Evolutionary conservation across 2,888 invertebrate genomes (phyloP), one percentile per base, ranked within the genome.

Genomic region (Trichacis sp.): DNA sequence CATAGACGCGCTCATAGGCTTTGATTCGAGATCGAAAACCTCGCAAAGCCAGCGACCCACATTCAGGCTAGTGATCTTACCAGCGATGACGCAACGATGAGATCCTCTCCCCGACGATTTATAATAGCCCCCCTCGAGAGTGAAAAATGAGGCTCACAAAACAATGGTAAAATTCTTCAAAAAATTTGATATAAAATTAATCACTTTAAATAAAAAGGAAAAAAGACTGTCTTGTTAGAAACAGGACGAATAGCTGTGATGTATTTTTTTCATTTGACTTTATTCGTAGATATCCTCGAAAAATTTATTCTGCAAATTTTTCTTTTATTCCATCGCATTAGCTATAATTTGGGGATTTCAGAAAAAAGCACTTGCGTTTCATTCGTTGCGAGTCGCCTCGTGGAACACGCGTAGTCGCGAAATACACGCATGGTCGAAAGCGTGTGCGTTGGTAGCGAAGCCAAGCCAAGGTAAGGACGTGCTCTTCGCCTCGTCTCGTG

Each of bases 51-150:
- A 62, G 64, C 80, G 81, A 81, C 81, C 81, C 73, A 81, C 77
- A 79, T 82, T 75, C 76, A 77, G 81, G 79, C 77, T 76, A 74
- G 73, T 76, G 75, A 76, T 76, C 78, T 76, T 75, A 67, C 71
- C 70, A 46, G 66, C 72, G 76, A 77, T 82, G 82, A 82, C 81
- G 80, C 77, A 82, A 82, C 72, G 64, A 64, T 56, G 62, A 61
- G 58, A 67, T 69, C 64, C 64, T 67, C 64, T 71, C 62, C 57
- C 58, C 56, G 56, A 54, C 57, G 64, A 54, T 24, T 60, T 60
- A 56, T 63, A 63, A 63, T 67, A 63, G 53, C 57, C 59, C 40
- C 63, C 67, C 55, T n/a, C n/a, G n/a, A 12, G 45, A 50, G 60
- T 53, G 57, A 59, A 63, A 55, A 67, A 67, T 55, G 56, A 67